Conservation (phyloP, 2,888 invertebrate genomes). For the Microplitis manilae region DNA sequence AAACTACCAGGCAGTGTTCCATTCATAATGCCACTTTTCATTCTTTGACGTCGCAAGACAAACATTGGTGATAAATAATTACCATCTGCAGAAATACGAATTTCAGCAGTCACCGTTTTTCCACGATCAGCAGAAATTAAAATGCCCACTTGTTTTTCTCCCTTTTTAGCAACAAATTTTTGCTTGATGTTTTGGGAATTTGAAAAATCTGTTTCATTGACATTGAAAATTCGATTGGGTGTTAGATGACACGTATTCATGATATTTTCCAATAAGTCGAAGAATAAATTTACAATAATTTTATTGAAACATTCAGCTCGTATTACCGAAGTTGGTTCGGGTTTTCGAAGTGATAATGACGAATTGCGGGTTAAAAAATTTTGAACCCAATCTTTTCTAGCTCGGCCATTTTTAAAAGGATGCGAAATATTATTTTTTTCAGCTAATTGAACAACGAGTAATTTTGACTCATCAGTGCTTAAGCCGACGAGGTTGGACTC, state of each 20-base stretch:
- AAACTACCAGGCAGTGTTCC: slow-evolving; percentile 55
- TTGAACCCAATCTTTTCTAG: slow-evolving; percentile 59
- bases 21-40: slow-evolving; percentile 57
- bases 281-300: slow-evolving; percentile 53
- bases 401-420: slow-evolving; percentile 57
- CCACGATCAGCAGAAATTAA: slow-evolving; percentile 60
- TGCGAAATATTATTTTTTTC: slow-evolving; percentile 55
- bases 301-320: slow-evolving; percentile 62
- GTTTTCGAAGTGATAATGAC: slow-evolving; percentile 48
- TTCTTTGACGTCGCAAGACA: slow-evolving; percentile 54
- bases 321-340: slow-evolving; percentile 56
- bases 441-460: slow-evolving; percentile 29
- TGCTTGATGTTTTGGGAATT: slow-evolving; percentile 53
- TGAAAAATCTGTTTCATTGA: slow-evolving; percentile 62
- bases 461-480: slow-evolving; percentile 22
- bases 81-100: slow-evolving; percentile 57
- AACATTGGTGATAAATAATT: slow-evolving; percentile 55
- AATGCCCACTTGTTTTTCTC: slow-evolving; percentile 55
- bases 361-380: slow-evolving; percentile 55
- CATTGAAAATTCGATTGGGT: slow-evolving; percentile 54
- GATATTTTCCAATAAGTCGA: slow-evolving; percentile 50
- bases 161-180: slow-evolving; percentile 57
- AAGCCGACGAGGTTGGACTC: slow-evolving; percentile 50
- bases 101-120: slow-evolving; percentile 53
- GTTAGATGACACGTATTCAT: slow-evolving; percentile 56